Percentiles rank a stretch among this genome's conserved stretches.
Conservation (phyloP, 2,797 vertebrate species). For the Parauchenoglanis punctatus region DNA sequence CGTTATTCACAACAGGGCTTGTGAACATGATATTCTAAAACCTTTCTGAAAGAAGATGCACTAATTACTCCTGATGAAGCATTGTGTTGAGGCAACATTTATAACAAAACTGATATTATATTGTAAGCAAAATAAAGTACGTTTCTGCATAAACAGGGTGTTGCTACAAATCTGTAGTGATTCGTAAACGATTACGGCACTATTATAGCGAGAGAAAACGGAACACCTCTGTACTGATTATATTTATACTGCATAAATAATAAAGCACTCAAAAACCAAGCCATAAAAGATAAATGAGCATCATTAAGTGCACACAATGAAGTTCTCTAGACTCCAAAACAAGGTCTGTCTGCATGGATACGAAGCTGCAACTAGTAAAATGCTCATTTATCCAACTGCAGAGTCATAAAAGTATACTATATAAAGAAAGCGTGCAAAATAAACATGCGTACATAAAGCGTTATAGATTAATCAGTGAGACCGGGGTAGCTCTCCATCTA, state of each 20-base stretch:
- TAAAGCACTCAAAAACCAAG: slow-evolving; percentile 11
- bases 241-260: slow-evolving; percentile 24
- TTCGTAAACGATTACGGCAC: neutral
- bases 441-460: neutral
- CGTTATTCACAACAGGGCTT: neutral
- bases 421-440: neutral
- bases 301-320: slow-evolving; percentile 6
- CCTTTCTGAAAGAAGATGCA: neutral
- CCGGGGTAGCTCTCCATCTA: neutral
- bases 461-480: neutral
- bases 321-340: slow-evolving; percentile 4
- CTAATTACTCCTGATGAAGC: neutral
- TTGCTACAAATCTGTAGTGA: neutral
- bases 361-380: neutral
- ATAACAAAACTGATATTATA: neutral
- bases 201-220: neutral
- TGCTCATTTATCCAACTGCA: neutral
- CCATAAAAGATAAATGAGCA: slow-evolving; percentile 20
- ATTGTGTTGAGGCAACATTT: neutral
- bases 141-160: neutral
- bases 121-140: neutral
- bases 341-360: neutral
- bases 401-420: neutral
- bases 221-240: neutral
- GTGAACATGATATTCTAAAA: neutral